Evolutionary conservation across 2,797 vertebrate genomes (phyloP), one percentile per base, ranked within the genome.

Genomic region (Oryzias dopingdopingensis): DNA sequence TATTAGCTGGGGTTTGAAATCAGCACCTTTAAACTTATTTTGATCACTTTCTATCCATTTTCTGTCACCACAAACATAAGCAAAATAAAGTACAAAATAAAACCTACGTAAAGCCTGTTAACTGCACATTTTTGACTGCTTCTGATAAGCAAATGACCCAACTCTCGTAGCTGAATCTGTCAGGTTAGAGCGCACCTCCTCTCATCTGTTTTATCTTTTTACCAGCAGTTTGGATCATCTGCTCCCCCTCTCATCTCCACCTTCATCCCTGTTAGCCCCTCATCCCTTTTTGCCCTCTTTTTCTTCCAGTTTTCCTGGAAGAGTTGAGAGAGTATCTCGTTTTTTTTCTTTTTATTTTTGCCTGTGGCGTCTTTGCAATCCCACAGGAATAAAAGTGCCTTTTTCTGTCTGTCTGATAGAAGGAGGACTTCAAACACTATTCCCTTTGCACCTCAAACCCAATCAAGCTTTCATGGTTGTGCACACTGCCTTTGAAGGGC

Each of bases 341-440:
- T 88, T 60, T 89, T 24, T 13, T 41, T 15, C 6, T 44, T 37
- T 49, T 29, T 43, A 18, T 57, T 44, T 16, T 16, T 60, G 88
- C 90, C 90, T 80, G 84, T 90, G 87, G 89, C 84, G 80, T 75
- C 76, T 90, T 79, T 79, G 77, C 80, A 85, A 87, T 90, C 90
- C 88, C 89, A 74, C 67, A 65, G 86, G 87, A 91, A 86, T 83
- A 85, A 81, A 86, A 90, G 85, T 86, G 79, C 84, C 81, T 87
- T 86, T 84, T 86, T 84, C 76, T 83, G 72, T 86, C 81, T 88
- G 86, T 87, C 71, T 83, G 86, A 86, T 86, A 88, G 82, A 86
- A 79, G 77, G 80, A 90, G 80, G 83, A 89, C 89, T 91, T 91
- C 89, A 90, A 90, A 92, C 86, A 84, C 79, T 70, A 81, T 87